Base-by-base conservation (phyloP, 2,113 vertebrate genomes). In the Fulica atra region DNA sequence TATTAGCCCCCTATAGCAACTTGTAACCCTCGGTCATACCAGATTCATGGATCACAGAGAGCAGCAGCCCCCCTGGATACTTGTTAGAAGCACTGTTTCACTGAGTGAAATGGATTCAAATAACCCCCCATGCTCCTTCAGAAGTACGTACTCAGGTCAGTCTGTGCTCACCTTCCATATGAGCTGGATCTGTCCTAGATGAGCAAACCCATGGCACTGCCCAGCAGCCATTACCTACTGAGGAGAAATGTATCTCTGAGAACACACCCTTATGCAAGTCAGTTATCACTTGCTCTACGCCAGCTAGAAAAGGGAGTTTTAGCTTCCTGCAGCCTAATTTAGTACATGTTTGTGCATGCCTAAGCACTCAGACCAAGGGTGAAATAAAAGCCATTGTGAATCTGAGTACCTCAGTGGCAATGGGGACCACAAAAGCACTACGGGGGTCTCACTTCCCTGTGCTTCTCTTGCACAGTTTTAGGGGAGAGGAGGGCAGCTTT, bases 41-140 rank as follows among this genome's bases (percentile, higher is more conserved):
- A 69, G 28, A 16, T 29, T 38, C 5, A 12, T 48, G 31, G 16
- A 33, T 42, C 6, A 0, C 5, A 25, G 42, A 31, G 15, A 71
- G 46, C 10, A 29, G 51, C 2, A 1, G 3, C 6, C 1, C 7
- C 18, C 25, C 0, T 1, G 25, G 25, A 48, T 7, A 13, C 24
- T 5, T 51, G 28, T 54, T 86, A 56, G 61, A 60, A 90, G 57
- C 44, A 65, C 20, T 25, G 51, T 35, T 46, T 36, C 10, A 50
- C 10, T 31, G 36, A 68, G n/a, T 14, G 35, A 82, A 50, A 74
- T 18, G 29, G 15, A 24, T 54, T 53, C 26, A 38, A 48, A 44
- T 29, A 66, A 85, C 65, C 10, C 4, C 13, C 33, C 42, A 5
- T 0, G 0, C 0, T 2, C 31, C 61, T 79, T 31, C 86, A 89